Percentiles rank a stretch among this genome's conserved stretches.
Evolutionary conservation across 64 coral and sea anemone species (phyloP).

Genomic region (Exaiptasia diaphana): DNA sequence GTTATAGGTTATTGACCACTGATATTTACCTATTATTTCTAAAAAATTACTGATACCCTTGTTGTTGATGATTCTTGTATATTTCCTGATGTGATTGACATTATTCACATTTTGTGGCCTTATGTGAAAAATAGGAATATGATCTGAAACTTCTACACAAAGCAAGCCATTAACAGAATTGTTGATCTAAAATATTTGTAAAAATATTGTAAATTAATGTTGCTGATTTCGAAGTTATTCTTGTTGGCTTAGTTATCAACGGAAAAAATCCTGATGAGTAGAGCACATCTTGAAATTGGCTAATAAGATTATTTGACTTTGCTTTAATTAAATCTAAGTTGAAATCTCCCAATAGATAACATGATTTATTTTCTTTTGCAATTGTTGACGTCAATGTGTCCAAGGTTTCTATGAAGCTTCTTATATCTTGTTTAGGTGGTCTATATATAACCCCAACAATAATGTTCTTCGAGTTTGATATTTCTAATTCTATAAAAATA

Average conservation of each 20-base stretch:
- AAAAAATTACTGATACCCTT: background rate
- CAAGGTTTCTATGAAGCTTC: background rate
- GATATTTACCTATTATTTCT: background rate
- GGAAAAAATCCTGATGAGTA: background rate
- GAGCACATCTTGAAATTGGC: conserved; percentile 6
- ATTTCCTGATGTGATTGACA: background rate
- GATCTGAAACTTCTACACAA: background rate
- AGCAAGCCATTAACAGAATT: background rate
- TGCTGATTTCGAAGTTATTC: background rate
- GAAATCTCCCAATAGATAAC: conserved; percentile 28
- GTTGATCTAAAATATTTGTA: background rate
- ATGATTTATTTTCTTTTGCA: conserved; percentile 17
- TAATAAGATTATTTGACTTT: background rate
- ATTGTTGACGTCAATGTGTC: background rate
- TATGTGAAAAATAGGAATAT: conserved; percentile 1
- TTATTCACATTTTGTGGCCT: background rate
- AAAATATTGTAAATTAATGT: conserved; percentile 45
- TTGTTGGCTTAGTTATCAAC: background rate
- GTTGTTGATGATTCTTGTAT: background rate
- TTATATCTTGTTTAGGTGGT: conserved; percentile 17
- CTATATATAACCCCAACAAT: conserved; percentile 26
- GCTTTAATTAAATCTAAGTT: conserved; percentile 12
- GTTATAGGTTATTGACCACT: background rate
- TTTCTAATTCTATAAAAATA: conserved; percentile 4
- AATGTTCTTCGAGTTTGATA: background rate